Conservation (phyloP, 2,888 invertebrate genomes). For the Plemyria rubiginata region DNA sequence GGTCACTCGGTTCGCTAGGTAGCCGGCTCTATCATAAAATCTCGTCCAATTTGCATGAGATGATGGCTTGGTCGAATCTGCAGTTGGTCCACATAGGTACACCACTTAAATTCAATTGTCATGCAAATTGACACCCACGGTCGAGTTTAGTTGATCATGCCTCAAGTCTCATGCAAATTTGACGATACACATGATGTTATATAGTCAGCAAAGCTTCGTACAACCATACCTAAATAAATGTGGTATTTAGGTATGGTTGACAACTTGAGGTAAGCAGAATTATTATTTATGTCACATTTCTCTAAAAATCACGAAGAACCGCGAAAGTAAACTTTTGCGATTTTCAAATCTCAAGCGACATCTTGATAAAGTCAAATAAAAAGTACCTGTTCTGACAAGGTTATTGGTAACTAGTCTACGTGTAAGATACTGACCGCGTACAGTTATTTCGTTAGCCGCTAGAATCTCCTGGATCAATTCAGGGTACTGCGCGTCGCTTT, state of each 20-base stretch:
- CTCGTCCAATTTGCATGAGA: background rate
- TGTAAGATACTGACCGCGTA: slow-evolving; percentile 9
- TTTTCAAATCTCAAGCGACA: too few species aligned
- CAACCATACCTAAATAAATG: too few species aligned
- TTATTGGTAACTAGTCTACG: slow-evolving; percentile 9
- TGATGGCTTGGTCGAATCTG: background rate
- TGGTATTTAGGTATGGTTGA: too few species aligned
- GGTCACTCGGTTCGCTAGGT: background rate
- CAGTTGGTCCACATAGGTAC: background rate
- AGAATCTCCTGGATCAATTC: slow-evolving; percentile 25
- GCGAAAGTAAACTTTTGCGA: too few species aligned
- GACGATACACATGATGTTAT: too few species aligned
- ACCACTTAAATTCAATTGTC: background rate
- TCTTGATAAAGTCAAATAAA: too few species aligned
- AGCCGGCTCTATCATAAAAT: background rate
- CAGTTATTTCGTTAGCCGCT: slow-evolving; percentile 21
- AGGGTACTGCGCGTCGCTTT: slow-evolving; percentile 14
- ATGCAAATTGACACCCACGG: background rate
- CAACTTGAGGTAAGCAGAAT: too few species aligned
- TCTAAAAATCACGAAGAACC: too few species aligned
- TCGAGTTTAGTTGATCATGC: background rate
- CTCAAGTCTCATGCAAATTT: background rate
- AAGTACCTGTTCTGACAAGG: too few species aligned
- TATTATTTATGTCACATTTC: too few species aligned
- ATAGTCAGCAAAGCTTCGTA: too few species aligned